Evolutionary conservation across 2,113 vertebrate species (phyloP).

Genomic region (Rattus rattus): DNA sequence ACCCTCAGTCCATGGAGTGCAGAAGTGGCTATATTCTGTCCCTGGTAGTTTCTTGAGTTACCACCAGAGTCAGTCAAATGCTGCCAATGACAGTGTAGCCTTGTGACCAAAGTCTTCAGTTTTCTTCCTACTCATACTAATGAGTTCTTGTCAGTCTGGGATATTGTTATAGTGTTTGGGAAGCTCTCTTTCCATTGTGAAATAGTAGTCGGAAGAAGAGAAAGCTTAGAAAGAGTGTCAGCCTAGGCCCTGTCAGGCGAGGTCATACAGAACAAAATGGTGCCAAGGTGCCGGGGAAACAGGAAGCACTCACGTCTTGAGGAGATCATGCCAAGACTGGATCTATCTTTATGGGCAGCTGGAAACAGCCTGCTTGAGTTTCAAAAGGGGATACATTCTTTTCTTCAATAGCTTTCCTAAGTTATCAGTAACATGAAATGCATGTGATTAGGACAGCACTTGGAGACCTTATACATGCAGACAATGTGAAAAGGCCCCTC

Average conservation of each 20-base stretch:
- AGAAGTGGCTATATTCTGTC: background rate
- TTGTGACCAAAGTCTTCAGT: background rate
- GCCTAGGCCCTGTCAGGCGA: background rate
- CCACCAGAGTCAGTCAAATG: fast-evolving
- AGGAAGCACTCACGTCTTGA: background rate
- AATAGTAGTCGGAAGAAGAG: background rate
- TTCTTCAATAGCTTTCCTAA: background rate
- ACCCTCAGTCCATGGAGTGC: fast-evolving
- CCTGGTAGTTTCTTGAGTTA: fast-evolving
- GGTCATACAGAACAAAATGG: fast-evolving
- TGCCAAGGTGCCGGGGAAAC: background rate
- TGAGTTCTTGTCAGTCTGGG: background rate
- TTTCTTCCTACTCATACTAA: background rate
- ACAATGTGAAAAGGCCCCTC: background rate
- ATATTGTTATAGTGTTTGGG: background rate
- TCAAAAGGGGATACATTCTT: background rate
- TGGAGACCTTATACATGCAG: background rate
- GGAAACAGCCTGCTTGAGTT: background rate
- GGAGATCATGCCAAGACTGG: background rate
- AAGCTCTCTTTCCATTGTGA: background rate
- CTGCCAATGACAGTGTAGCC: background rate
- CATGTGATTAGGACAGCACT: background rate
- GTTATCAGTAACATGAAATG: background rate
- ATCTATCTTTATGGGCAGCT: background rate
- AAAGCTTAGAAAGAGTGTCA: background rate